A percentile compares a stretch with the other conserved stretches of the same genome.
Conservation (phyloP, 2,888 invertebrate genomes). For the Lordiphosa andalusiaca region DNA sequence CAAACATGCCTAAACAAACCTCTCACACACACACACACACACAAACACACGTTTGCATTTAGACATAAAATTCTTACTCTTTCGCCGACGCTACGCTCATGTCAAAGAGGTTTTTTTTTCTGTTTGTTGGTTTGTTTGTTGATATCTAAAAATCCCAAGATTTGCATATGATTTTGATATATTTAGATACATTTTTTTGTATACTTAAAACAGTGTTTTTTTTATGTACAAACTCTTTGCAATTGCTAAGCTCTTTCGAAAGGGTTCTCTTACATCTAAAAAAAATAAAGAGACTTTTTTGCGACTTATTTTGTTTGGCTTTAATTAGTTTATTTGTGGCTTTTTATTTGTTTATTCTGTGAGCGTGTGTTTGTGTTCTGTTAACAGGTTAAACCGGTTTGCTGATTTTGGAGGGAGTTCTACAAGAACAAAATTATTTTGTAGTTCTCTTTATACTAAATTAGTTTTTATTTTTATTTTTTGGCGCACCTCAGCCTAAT, state of each 20-base stretch:
- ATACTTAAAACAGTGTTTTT: too few species aligned
- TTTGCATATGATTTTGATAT: too few species aligned
- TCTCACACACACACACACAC: slow-evolving; percentile 13
- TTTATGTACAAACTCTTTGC: too few species aligned
- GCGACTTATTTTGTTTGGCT: slow-evolving; percentile 2
- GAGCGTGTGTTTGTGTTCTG: slow-evolving; percentile 15
- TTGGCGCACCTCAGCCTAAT: slow-evolving; percentile 39
- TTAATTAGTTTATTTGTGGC: slow-evolving; percentile 6
- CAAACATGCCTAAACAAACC: slow-evolving; percentile 33
- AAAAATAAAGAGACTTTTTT: too few species aligned
- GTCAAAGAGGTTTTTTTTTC: too few species aligned
- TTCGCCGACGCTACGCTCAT: slow-evolving; percentile 1
- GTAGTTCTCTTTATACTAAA: slow-evolving; percentile 24
- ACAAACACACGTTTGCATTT: slow-evolving; percentile 9
- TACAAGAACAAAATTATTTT: slow-evolving; percentile 39
- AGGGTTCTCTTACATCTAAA: too few species aligned
- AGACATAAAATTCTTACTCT: slow-evolving; percentile 6
- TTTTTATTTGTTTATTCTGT: slow-evolving; percentile 23
- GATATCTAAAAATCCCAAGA: too few species aligned
- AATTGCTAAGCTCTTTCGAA: too few species aligned
- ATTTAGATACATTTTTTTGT: too few species aligned
- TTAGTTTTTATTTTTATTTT: slow-evolving; percentile 1
- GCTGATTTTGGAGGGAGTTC: slow-evolving; percentile 24
- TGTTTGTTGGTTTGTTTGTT: too few species aligned
- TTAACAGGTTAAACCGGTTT: slow-evolving; percentile 58